Conservation (phyloP, 2,888 invertebrate species). For the Nematopogon swammerdamellus region DNA sequence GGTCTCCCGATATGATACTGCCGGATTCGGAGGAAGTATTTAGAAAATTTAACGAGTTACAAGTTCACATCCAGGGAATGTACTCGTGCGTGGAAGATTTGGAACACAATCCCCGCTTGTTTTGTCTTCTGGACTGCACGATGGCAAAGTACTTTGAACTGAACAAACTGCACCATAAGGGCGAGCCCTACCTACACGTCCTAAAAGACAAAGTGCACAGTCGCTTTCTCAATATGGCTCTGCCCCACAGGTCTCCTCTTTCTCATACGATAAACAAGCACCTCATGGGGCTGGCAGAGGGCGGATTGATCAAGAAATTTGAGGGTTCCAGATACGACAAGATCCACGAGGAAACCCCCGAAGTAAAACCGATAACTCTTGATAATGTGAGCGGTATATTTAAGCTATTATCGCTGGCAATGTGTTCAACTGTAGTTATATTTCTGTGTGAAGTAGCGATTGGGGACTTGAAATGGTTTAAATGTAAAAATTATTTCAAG, state of each 20-base stretch:
- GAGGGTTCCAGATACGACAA: slow-evolving; percentile 33
- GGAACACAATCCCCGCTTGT: slow-evolving; percentile 25
- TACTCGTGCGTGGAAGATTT: slow-evolving; percentile 28
- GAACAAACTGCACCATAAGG: slow-evolving; percentile 31
- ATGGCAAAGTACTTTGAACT: slow-evolving; percentile 30
- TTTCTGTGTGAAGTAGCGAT: slow-evolving; percentile 28
- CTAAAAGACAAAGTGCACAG: slow-evolving; percentile 39
- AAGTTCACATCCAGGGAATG: slow-evolving; percentile 23
- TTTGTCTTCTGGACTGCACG: slow-evolving; percentile 43
- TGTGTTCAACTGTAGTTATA: slow-evolving; percentile 18
- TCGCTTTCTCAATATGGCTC: slow-evolving; percentile 30
- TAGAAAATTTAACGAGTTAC: slow-evolving; percentile 27
- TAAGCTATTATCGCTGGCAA: slow-evolving; percentile 19
- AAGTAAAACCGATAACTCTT: slow-evolving; percentile 25
- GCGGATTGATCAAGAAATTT: slow-evolving; percentile 42
- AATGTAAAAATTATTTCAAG: too few species aligned
- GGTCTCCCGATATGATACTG: slow-evolving; percentile 39
- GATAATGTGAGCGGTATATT: slow-evolving; percentile 31
- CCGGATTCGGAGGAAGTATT: slow-evolving; percentile 34
- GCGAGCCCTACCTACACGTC: slow-evolving; percentile 40
- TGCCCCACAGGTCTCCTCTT: slow-evolving; percentile 31
- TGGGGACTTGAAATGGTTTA: slow-evolving; percentile 6
- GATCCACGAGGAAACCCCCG: slow-evolving; percentile 30
- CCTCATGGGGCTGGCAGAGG: slow-evolving; percentile 30
- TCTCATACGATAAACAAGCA: slow-evolving; percentile 27